phyloP scores from a whole-genome alignment of 2,113 vertebrate genomes.

The Origma solitaria region DNA sequence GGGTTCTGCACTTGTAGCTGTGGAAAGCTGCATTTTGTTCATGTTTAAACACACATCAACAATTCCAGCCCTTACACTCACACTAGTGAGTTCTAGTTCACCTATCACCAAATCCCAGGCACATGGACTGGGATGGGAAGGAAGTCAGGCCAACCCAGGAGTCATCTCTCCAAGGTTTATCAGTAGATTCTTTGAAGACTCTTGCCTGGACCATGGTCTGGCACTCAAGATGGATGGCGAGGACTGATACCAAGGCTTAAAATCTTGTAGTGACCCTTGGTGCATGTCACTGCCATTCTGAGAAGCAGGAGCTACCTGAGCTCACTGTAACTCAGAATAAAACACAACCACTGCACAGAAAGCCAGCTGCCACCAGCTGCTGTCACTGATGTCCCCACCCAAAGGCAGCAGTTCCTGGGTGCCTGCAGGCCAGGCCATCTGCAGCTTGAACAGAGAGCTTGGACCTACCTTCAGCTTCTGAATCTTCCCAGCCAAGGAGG shows the following conservation, averaged over 20 bases:
- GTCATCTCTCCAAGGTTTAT: background rate
- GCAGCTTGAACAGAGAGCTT: background rate
- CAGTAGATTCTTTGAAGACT: fast-evolving
- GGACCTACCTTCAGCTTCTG: constrained; percentile 94
- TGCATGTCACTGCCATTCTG: background rate
- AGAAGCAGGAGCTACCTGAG: background rate
- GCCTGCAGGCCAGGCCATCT: background rate
- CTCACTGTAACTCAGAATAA: background rate
- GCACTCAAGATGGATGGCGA: background rate
- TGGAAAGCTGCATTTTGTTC: background rate
- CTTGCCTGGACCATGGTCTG: background rate
- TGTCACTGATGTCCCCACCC: background rate
- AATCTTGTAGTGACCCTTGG: background rate
- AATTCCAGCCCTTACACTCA: background rate
- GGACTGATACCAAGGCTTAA: background rate
- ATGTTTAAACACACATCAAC: background rate
- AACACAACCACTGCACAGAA: background rate
- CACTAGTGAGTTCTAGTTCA: background rate
- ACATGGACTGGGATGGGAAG: background rate
- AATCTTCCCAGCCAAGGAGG: constrained; percentile 96
- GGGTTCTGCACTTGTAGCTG: background rate
- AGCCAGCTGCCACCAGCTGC: background rate
- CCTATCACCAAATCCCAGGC: background rate
- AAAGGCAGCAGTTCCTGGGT: background rate
- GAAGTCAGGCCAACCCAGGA: background rate